phyloP scores from a whole-genome alignment of 2,113 vertebrate species.

The Stegostoma tigrinum region DNA sequence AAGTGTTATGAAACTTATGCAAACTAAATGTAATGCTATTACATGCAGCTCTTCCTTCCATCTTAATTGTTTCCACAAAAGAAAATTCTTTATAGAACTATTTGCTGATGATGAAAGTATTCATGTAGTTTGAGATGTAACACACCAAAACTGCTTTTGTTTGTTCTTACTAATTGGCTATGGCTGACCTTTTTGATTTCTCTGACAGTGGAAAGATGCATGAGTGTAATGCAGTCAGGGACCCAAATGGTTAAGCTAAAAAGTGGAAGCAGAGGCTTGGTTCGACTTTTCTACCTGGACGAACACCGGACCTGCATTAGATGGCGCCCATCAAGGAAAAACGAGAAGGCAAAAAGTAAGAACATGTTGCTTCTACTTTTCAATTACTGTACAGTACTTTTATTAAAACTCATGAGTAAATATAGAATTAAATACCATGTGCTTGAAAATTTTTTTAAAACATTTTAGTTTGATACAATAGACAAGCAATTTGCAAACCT shows the following conservation, averaged over 20 bases:
- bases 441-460: not conserved
- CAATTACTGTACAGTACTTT: not conserved
- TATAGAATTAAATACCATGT: not conserved
- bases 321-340: slow-evolving; percentile 94
- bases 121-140: not conserved
- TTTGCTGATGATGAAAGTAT: not conserved
- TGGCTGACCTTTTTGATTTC: slow-evolving; percentile 34
- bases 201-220: slow-evolving; percentile 91
- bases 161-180: not conserved
- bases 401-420: not conserved
- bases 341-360: slow-evolving; percentile 96
- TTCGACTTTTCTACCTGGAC: slow-evolving; percentile 96
- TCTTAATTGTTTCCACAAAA: not conserved
- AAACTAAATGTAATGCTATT: not conserved
- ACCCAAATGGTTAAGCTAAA: slow-evolving; percentile 99
- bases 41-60: not conserved
- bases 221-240: slow-evolving; percentile 97
- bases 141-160: not conserved
- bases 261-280: slow-evolving; percentile 85
- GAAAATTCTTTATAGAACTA: not conserved
- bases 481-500: not conserved
- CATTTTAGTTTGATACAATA: not conserved
- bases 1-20: not conserved
- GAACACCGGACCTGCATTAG: slow-evolving; percentile 90
- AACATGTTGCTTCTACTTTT: not conserved